These are phyloP conservation scores for Scleropages formosus DNA, from an alignment of 2,797 vertebrate species.

Conservation along the genomic window DNA sequence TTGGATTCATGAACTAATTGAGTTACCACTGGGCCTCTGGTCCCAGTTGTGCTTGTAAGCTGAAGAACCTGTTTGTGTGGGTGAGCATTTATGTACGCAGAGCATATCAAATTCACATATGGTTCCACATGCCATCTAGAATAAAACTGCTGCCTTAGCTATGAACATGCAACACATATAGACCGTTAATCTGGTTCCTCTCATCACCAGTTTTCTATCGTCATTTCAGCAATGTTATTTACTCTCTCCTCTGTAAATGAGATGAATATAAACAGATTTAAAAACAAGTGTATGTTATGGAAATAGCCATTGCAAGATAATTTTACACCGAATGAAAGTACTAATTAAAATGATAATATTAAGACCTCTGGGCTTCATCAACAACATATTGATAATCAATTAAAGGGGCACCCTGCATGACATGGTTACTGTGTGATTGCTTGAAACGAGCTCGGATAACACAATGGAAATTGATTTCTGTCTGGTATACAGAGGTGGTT, in stretches of 20 bases:
- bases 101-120: constrained; percentile 7
- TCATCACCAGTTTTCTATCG: neutral
- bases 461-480: constrained; percentile 5
- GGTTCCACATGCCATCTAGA: constrained; percentile 1
- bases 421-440: neutral
- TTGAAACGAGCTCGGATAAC: constrained; percentile 1
- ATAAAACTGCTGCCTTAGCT: neutral
- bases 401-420: neutral
- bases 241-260: neutral
- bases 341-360: constrained; percentile 8
- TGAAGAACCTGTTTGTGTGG: no score
- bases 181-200: neutral
- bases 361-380: constrained; percentile 16
- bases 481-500: neutral
- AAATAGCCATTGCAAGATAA: neutral
- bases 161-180: constrained; percentile 3
- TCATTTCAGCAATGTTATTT: neutral
- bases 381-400: constrained; percentile 14
- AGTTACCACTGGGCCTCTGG: no score
- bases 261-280: no score
- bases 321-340: neutral
- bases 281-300: neutral
- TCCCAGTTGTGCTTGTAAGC: no score
- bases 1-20: no score
- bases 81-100: no score